These are phyloP conservation scores for Copidosoma aretas DNA, from an alignment of 2,888 invertebrate genomes.

Conservation along the genomic window DNA sequence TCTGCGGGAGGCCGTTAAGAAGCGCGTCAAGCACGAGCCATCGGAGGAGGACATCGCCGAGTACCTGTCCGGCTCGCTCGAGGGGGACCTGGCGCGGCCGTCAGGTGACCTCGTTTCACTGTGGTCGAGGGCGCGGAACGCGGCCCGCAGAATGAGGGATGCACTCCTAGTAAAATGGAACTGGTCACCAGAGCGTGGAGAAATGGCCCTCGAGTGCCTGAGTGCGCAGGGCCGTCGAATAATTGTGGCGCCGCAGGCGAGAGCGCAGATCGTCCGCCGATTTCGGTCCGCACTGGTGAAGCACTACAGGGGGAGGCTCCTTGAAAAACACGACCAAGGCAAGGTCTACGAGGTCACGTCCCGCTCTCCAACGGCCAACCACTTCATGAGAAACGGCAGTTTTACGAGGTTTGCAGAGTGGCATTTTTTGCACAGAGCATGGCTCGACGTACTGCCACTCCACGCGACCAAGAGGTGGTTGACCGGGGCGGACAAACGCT, in stretches of 20 bases:
- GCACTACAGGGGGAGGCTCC: conserved; percentile 14
- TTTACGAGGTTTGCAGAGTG: conserved; percentile 51
- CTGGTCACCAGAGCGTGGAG: conserved; percentile 32
- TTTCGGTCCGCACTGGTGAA: conserved; percentile 19
- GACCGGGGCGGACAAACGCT: conserved; percentile 44
- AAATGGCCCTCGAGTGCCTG: conserved; percentile 4
- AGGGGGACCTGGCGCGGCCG: conserved; percentile 5
- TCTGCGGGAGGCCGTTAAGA: conserved; percentile 40
- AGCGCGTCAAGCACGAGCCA: conserved; percentile 17
- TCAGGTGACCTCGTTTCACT: conserved; percentile 25
- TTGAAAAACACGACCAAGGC: conserved; percentile 47
- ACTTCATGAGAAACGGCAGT: conserved; percentile 45
- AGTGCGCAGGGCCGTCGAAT: conserved; percentile 24
- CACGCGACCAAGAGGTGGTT: conserved; percentile 38
- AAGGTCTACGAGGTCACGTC: conserved; percentile 45
- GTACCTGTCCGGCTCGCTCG: conserved; percentile 8
- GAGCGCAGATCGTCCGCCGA: neutral
- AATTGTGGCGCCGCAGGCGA: conserved; percentile 40
- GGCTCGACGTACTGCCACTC: conserved; percentile 40
- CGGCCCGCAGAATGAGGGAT: conserved; percentile 14
- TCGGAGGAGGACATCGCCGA: conserved; percentile 41
- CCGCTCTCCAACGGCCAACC: conserved; percentile 43
- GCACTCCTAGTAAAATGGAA: conserved; percentile 33
- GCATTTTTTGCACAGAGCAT: conserved; percentile 57
- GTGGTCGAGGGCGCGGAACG: neutral